Evolutionary conservation across 2,113 vertebrate genomes (phyloP).

Genomic region (Esox niger): DNA sequence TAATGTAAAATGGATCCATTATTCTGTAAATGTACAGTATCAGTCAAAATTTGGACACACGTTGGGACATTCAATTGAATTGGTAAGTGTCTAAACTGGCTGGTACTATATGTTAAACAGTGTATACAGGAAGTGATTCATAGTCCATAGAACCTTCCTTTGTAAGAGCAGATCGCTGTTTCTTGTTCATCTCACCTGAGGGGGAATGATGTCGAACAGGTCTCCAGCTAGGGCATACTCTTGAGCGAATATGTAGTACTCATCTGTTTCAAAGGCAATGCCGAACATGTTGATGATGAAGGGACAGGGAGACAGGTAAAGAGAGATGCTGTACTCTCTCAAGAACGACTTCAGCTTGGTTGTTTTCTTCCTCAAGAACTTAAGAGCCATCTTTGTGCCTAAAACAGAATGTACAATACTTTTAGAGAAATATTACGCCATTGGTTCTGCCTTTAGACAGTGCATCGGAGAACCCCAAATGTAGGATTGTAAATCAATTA

Average conservation of each 20-base stretch:
- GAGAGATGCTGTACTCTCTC: slow-evolving; percentile 77
- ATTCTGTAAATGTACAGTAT: neutral
- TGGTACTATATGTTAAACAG: no score
- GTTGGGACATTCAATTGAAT: no score
- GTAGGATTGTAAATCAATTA: slow-evolving; percentile 32
- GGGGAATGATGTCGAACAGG: slow-evolving; percentile 81
- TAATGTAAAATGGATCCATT: neutral
- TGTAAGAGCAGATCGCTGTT: neutral
- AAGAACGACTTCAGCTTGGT: slow-evolving; percentile 81
- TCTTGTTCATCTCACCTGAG: slow-evolving; percentile 64
- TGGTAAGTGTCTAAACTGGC: no score
- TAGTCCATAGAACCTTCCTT: neutral
- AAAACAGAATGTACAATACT: slow-evolving; percentile 7
- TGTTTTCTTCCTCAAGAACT: slow-evolving; percentile 77
- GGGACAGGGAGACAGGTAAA: slow-evolving; percentile 77
- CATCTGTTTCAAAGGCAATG: slow-evolving; percentile 76
- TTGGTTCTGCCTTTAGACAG: slow-evolving; percentile 22
- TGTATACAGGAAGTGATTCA: no score
- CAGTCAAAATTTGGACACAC: no score
- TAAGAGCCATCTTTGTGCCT: slow-evolving; percentile 81
- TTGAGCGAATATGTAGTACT: slow-evolving; percentile 79
- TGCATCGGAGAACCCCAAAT: slow-evolving; percentile 7
- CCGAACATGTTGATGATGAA: slow-evolving; percentile 81
- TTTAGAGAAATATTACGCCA: neutral
- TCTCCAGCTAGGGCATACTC: slow-evolving; percentile 79